Percentiles rank a stretch among this genome's conserved stretches.
These are phyloP conservation scores for Cnemophilus loriae DNA, from an alignment of 2,113 vertebrate species.

Conservation along the genomic window DNA sequence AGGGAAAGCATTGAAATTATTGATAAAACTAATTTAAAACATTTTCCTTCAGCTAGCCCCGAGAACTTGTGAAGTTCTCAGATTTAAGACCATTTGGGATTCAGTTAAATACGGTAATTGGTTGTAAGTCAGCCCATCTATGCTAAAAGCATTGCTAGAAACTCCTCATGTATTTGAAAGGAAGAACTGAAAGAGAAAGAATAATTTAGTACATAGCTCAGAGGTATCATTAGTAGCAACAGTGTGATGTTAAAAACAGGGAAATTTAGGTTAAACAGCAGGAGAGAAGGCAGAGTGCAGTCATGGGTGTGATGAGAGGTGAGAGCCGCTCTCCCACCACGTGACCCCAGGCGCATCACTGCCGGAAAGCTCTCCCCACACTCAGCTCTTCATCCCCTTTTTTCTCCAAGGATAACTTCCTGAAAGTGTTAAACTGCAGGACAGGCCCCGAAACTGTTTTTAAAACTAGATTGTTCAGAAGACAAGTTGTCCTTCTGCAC, in stretches of 20 bases:
- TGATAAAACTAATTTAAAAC: constrained; percentile 50
- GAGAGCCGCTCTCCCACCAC: not conserved
- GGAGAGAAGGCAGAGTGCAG: not conserved
- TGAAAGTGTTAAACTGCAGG: not conserved
- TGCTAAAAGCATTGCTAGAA: constrained; percentile 30
- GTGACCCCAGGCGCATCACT: not conserved
- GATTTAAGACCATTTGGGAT: not conserved
- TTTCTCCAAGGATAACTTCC: not conserved
- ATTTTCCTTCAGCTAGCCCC: constrained; percentile 24
- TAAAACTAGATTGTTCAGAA: not conserved
- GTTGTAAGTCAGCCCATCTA: not conserved
- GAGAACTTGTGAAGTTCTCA: not conserved
- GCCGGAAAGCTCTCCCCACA: not conserved
- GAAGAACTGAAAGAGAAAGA: constrained; percentile 41
- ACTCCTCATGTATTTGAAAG: constrained; percentile 37
- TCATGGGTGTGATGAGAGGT: not conserved
- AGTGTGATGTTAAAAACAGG: constrained; percentile 4
- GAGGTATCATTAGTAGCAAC: constrained; percentile 39
- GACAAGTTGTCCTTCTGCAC: not conserved
- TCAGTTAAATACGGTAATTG: constrained; percentile 41
- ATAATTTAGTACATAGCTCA: constrained; percentile 51
- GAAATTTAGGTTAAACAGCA: constrained; percentile 52
- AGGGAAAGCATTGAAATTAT: constrained; percentile 17
- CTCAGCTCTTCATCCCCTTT: not conserved
- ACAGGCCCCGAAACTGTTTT: not conserved